phyloP scores from a whole-genome alignment of 1,140 invertebrate species.

The Mactra quadrangularis region DNA sequence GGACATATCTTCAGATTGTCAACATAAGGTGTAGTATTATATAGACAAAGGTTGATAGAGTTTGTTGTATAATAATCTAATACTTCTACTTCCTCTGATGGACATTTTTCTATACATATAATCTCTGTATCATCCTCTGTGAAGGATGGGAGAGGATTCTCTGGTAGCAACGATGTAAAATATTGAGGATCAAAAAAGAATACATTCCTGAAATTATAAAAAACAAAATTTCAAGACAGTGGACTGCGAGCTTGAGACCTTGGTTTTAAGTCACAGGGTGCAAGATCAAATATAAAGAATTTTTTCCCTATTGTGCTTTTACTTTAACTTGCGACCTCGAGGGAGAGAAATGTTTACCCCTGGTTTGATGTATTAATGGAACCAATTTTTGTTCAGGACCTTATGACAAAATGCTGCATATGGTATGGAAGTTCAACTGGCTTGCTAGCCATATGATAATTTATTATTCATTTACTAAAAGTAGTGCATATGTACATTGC shows the following conservation, averaged over 20 bases:
- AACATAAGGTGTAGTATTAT: conserved; percentile 62
- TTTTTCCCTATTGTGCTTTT: neutral
- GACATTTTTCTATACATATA: conserved; percentile 71
- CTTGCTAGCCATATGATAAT: no score
- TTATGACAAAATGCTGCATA: no score
- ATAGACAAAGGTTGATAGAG: conserved; percentile 68
- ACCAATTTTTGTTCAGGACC: no score
- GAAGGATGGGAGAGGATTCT: conserved; percentile 2
- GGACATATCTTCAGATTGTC: conserved; percentile 64
- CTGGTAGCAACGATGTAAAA: conserved; percentile 54
- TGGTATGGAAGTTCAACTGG: no score
- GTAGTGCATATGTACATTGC: no score
- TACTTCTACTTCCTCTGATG: conserved; percentile 37
- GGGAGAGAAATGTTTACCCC: no score
- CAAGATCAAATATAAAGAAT: no score
- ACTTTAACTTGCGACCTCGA: no score
- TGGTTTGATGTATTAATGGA: no score
- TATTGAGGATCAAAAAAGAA: conserved; percentile 69
- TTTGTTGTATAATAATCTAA: conserved; percentile 38
- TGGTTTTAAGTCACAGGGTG: no score
- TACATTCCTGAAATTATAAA: conserved; percentile 66
- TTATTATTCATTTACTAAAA: no score
- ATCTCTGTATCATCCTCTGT: conserved; percentile 44
- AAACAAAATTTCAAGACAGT: neutral
- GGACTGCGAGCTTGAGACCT: no score